phyloP scores from a whole-genome alignment of 2,888 invertebrate genomes.

The Pseudococcus longispinus region DNA sequence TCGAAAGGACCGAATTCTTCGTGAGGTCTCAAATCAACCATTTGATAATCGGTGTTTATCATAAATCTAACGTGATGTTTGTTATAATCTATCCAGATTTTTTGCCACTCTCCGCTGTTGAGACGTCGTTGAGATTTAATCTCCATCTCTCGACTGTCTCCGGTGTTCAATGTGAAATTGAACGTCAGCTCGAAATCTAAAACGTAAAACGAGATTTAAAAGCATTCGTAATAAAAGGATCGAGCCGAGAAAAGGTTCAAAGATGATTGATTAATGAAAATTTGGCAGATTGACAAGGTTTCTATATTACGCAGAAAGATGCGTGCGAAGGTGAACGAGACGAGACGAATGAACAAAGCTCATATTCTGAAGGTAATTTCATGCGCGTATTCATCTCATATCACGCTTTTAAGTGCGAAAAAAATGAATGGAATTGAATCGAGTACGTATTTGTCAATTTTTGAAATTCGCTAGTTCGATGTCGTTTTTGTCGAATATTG shows the following conservation, averaged over 20 bases:
- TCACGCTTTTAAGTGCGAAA: neutral
- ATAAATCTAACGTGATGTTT: slow-evolving; percentile 91
- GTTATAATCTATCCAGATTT: slow-evolving; percentile 94
- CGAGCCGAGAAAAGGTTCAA: neutral
- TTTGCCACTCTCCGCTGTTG: slow-evolving; percentile 95
- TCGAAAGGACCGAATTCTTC: slow-evolving; percentile 92
- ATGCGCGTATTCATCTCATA: neutral
- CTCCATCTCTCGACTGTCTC: slow-evolving; percentile 79
- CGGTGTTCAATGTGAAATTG: slow-evolving; percentile 87
- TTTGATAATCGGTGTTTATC: slow-evolving; percentile 88
- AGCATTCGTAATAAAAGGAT: neutral
- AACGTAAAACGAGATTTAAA: slow-evolving; percentile 52
- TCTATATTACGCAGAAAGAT: neutral
- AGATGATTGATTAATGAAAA: slow-evolving; percentile 20
- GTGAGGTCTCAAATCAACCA: slow-evolving; percentile 82
- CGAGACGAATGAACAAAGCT: neutral
- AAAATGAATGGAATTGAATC: neutral
- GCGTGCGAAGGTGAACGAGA: neutral
- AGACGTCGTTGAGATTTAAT: slow-evolving; percentile 82
- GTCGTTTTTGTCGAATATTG: neutral
- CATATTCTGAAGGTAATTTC: neutral
- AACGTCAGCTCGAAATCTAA: slow-evolving; percentile 85
- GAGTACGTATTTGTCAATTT: neutral
- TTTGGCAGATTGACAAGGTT: neutral
- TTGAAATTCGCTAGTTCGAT: neutral